phyloP scores from a whole-genome alignment of 2,113 vertebrate genomes.

The Orycteropus afer region DNA sequence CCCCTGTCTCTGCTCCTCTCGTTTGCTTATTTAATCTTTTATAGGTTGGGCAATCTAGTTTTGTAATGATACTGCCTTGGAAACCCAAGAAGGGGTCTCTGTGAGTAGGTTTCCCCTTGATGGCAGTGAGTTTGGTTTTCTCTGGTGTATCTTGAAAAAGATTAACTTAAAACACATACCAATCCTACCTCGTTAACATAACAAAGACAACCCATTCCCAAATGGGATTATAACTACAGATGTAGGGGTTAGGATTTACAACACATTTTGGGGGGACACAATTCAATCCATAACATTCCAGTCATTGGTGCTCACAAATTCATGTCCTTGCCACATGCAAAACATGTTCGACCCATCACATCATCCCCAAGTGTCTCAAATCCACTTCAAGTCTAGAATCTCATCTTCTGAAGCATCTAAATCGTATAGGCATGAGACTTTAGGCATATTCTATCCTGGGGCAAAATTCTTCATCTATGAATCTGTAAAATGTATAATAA shows the following conservation, averaged over 20 bases:
- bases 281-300: neutral
- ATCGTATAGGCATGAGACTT: neutral
- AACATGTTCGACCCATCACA: neutral
- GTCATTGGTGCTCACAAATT: neutral
- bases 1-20: neutral
- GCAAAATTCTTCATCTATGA: neutral
- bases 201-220: neutral
- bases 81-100: no score
- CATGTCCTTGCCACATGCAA: neutral
- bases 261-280: neutral
- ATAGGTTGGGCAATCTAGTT: no score
- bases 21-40: neutral
- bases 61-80: no score
- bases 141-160: neutral
- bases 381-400: neutral
- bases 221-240: neutral
- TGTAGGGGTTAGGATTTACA: neutral
- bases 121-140: no score
- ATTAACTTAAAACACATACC: neutral
- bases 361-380: neutral
- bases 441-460: neutral
- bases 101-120: no score
- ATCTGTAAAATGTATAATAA: no score
- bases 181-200: neutral
- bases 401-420: neutral